Evolutionary conservation across 2,797 vertebrate species (phyloP).

Genomic region (Coluber constrictor): DNA sequence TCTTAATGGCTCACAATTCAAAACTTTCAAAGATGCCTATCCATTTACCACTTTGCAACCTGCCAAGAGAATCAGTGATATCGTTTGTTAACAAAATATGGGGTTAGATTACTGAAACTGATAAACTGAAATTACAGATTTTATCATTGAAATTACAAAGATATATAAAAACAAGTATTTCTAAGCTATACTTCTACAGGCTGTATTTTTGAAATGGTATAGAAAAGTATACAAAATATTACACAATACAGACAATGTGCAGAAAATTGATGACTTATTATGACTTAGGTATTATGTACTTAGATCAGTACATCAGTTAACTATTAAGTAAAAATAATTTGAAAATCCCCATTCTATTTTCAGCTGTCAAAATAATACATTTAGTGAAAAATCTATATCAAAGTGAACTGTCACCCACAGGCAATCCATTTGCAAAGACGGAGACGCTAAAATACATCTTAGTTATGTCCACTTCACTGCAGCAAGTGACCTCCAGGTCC

Average conservation of each 20-base stretch:
- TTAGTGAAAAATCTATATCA: slow-evolving; percentile 42
- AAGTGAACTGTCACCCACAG: slow-evolving; percentile 27
- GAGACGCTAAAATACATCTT: slow-evolving; percentile 50
- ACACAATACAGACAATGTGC: not conserved
- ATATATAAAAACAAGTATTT: slow-evolving; percentile 32
- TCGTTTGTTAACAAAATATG: not conserved
- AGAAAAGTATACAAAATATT: not conserved
- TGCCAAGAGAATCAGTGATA: not conserved
- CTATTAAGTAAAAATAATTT: slow-evolving; percentile 58
- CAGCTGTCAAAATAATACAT: slow-evolving; percentile 54
- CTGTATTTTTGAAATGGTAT: slow-evolving; percentile 6
- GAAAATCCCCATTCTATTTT: slow-evolving; percentile 48
- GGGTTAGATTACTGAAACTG: not conserved
- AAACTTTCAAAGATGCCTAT: not conserved
- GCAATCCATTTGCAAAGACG: slow-evolving; percentile 51
- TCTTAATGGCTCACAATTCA: not conserved
- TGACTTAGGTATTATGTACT: slow-evolving; percentile 53
- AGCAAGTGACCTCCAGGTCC: slow-evolving; percentile 54
- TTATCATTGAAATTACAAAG: slow-evolving; percentile 40
- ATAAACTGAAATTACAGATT: not conserved
- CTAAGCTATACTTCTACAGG: not conserved
- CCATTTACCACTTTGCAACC: not conserved
- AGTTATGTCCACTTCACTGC: slow-evolving; percentile 58
- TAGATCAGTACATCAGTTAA: slow-evolving; percentile 67
- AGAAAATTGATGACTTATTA: not conserved